Percentiles rank a stretch among this genome's conserved stretches.
Evolutionary conservation across 2,113 vertebrate species (phyloP).

Genomic region (Hassar affinis): DNA sequence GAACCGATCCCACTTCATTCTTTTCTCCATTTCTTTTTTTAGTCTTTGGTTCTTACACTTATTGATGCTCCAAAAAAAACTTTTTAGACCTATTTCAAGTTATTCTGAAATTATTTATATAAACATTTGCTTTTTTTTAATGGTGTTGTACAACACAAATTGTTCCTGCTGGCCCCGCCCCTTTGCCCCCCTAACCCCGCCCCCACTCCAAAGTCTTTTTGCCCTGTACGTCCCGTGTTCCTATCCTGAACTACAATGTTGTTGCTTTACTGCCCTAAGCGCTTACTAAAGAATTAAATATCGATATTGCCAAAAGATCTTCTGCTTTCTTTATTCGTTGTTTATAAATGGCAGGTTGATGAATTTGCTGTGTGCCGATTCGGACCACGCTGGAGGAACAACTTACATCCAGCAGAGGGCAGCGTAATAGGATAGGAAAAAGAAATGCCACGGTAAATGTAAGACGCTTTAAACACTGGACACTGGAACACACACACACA

Average conservation of each 20-base stretch:
- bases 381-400: not conserved
- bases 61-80: not conserved
- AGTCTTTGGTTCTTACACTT: conserved; percentile 5
- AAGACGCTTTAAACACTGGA: no score
- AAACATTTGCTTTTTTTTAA: conserved; percentile 38
- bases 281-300: conserved; percentile 53
- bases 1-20: conserved; percentile 45
- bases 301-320: conserved; percentile 43
- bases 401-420: conserved; percentile 12
- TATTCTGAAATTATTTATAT: conserved; percentile 58
- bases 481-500: no score
- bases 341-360: not conserved
- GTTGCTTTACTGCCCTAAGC: conserved; percentile 49
- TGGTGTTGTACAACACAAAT: conserved; percentile 65
- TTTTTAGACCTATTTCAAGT: conserved; percentile 41
- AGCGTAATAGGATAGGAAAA: not conserved
- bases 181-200: no score
- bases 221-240: conserved; percentile 18
- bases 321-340: not conserved
- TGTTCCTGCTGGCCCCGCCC: conserved; percentile 54
- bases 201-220: conserved; percentile 13
- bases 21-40: not conserved
- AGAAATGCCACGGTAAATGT: no score
- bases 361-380: not conserved
- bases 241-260: conserved; percentile 36